Evolutionary conservation across 2,113 vertebrate species (phyloP).

Genomic region (Esox niger): DNA sequence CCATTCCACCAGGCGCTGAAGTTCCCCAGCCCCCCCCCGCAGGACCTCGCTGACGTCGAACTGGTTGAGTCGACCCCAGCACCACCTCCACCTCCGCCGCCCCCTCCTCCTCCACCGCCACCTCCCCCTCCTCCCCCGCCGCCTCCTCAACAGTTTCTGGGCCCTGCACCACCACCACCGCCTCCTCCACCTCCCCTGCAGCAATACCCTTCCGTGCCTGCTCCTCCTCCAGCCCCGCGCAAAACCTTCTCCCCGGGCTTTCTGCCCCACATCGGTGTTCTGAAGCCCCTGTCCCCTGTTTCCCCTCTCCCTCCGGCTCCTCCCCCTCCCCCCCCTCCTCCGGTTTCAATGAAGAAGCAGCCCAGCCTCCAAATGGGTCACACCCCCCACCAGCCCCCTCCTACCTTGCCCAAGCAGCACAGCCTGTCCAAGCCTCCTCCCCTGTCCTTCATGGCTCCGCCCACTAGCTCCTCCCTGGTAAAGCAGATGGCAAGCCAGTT

Average conservation of each 20-base stretch:
- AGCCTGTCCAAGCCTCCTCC: conserved; percentile 73
- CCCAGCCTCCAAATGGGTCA: conserved; percentile 67
- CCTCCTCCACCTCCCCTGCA: conserved; percentile 21
- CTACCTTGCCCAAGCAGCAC: conserved; percentile 87
- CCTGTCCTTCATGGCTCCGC: conserved; percentile 24
- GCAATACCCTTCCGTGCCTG: conserved; percentile 65
- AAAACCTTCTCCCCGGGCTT: conserved; percentile 74
- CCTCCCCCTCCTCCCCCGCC: conserved; percentile 47
- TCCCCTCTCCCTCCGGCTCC: conserved; percentile 60
- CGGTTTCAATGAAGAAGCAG: conserved; percentile 79
- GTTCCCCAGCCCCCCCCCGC: conserved; percentile 76
- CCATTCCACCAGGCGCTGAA: conserved; percentile 61
- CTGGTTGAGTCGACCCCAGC: conserved; percentile 59
- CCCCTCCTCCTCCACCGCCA: conserved; percentile 58
- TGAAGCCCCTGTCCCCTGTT: conserved; percentile 67
- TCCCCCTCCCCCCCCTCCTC: conserved; percentile 61
- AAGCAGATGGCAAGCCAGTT: conserved; percentile 90
- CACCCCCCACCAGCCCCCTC: conserved; percentile 69
- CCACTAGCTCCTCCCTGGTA: conserved; percentile 76
- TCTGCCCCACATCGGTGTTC: conserved; percentile 63
- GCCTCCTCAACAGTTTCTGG: conserved; percentile 48
- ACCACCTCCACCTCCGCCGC: conserved; percentile 52
- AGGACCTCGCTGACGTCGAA: conserved; percentile 50
- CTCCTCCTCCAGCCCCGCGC: conserved; percentile 69
- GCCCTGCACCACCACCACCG: conserved; percentile 33